Evolutionary conservation across 2,888 invertebrate genomes (phyloP).

Genomic region (Automeris io): DNA sequence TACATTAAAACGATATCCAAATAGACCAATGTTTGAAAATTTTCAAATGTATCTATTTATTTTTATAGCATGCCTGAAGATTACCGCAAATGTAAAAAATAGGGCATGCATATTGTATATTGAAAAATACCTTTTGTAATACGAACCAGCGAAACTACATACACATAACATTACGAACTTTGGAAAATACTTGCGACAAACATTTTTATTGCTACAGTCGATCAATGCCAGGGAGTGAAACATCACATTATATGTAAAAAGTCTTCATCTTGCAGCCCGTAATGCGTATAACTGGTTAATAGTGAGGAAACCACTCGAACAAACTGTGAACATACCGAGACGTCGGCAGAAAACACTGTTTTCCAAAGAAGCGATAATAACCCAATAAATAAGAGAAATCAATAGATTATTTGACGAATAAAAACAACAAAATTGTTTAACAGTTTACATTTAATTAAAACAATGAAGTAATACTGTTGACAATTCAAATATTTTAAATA

Average conservation of each 20-base stretch:
- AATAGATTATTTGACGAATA: neutral
- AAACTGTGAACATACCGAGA: neutral
- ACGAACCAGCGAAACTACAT: too few species aligned
- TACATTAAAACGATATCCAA: too few species aligned
- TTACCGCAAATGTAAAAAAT: too few species aligned
- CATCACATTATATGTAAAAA: neutral
- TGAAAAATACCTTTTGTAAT: too few species aligned
- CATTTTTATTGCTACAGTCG: neutral
- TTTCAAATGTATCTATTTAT: too few species aligned
- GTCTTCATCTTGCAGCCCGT: neutral
- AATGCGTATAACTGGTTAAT: neutral
- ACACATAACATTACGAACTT: too few species aligned
- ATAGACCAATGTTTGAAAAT: too few species aligned
- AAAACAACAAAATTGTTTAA: neutral
- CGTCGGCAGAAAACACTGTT: neutral
- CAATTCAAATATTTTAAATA: too few species aligned
- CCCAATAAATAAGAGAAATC: neutral
- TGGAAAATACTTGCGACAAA: neutral
- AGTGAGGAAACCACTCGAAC: neutral
- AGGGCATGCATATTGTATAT: too few species aligned
- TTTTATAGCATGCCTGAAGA: too few species aligned
- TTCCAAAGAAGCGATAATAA: neutral
- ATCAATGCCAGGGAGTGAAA: neutral
- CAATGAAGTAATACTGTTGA: constrained; percentile 27
- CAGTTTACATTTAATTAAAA: constrained; percentile 9